Conservation (phyloP, 2,888 invertebrate species). For the Sminthurinus aureus region DNA sequence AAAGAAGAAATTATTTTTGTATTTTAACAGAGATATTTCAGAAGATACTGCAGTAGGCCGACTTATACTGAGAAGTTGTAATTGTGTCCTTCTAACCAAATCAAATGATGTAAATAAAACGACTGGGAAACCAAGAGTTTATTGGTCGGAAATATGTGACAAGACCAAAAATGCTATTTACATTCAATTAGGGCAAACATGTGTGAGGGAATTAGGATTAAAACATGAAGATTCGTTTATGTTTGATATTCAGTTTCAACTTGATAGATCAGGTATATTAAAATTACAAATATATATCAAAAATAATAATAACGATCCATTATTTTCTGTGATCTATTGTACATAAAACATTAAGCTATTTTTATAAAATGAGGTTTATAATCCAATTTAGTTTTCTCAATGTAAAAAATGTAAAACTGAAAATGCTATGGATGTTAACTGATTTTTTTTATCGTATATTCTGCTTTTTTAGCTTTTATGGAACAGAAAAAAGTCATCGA, state of each 20-base stretch:
- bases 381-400: too few species aligned
- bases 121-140: conserved; percentile 65
- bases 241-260: conserved; percentile 80
- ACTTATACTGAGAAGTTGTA: conserved; percentile 78
- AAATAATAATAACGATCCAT: too few species aligned
- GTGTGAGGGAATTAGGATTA: conserved; percentile 72
- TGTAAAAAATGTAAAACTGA: too few species aligned
- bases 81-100: conserved; percentile 71
- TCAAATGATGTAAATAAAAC: conserved; percentile 48
- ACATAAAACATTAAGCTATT: too few species aligned
- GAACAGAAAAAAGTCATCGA: conserved; percentile 87
- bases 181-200: conserved; percentile 73
- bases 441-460: too few species aligned
- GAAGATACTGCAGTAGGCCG: conserved; percentile 84
- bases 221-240: conserved; percentile 66
- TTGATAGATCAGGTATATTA: conserved; percentile 70
- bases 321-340: too few species aligned
- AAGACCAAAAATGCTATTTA: conserved; percentile 82
- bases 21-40: conserved; percentile 71
- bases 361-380: too few species aligned
- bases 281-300: too few species aligned
- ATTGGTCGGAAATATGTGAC: conserved; percentile 80
- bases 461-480: conserved; percentile 72
- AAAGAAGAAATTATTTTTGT: conserved; percentile 10
- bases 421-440: too few species aligned